Evolutionary conservation across 2,113 vertebrate genomes (phyloP), one percentile per base, ranked within the genome.

Genomic region (Callithrix jacchus): DNA sequence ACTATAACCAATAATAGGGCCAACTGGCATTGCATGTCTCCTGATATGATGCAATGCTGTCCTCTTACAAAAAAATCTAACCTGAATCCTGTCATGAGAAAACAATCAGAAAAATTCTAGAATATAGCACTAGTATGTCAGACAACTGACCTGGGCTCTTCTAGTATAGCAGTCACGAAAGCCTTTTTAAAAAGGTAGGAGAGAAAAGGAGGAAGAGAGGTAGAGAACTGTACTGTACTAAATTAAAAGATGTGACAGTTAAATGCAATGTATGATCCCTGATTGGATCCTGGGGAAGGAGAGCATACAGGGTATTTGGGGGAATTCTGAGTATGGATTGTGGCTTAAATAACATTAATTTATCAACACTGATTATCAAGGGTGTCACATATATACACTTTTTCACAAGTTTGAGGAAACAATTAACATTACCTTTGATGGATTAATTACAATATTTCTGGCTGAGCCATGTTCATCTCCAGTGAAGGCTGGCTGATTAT

Each of bases 381-480:
- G 52, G 4, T 27, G n/a, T 25, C 42, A 30, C 45, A 27, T 3
- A 66, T 82, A 47, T 64, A 30, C 16, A n/a, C 49, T 25, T 66
- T 56, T 64, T 20, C 64, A 47, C n/a, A 89, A 86, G 42, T 47
- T 77, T 54, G 1, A 40, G 27, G 49, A 86, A 90, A 45, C 10
- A 27, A 66, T 45, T 10, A 0, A 17, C 5, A 82, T 97, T 97
- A 99, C 99, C 99, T 99, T 98, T 3, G 98, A 98, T 52, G 98
- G 98, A 27, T 98, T 99, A 86, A 99, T 98, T 70, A 98, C 98
- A n/a, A 99, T 95, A 21, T 98, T 99, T 47, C 98, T 98, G 45
- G 99, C 98, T 12, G 99, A 98, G 2, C 98, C 98, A 8, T 98
- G 98, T 80, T 99, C 98, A 25, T 99, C 98, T 87, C 98, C 98